phyloP scores from a whole-genome alignment of 2,113 vertebrate genomes.

The Lipotes vexillifer region DNA sequence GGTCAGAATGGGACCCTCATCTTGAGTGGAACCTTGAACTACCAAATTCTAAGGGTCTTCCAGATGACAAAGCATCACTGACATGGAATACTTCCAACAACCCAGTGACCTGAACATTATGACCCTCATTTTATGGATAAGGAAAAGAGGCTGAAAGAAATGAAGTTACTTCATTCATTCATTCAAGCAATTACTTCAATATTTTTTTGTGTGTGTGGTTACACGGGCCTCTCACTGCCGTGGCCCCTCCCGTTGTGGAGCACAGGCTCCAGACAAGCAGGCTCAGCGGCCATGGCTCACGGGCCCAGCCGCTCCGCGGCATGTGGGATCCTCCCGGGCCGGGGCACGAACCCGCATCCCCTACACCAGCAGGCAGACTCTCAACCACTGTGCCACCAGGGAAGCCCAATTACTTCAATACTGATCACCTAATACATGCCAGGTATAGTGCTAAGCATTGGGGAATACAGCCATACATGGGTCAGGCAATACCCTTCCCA shows the following conservation, averaged over 20 bases:
- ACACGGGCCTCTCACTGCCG: too few relatives aligned
- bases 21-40: background rate
- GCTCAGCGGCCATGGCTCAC: too few relatives aligned
- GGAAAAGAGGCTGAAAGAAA: background rate
- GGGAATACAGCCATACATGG: background rate
- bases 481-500: background rate
- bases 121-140: background rate
- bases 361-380: too few relatives aligned
- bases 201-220: too few relatives aligned
- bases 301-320: too few relatives aligned
- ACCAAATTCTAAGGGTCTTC: background rate
- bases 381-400: too few relatives aligned
- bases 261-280: too few relatives aligned
- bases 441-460: background rate
- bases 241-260: too few relatives aligned
- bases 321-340: too few relatives aligned
- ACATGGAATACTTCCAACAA: background rate
- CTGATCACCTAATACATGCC: background rate
- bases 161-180: background rate
- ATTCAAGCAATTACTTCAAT: background rate
- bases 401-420: background rate
- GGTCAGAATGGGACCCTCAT: background rate
- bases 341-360: too few relatives aligned
- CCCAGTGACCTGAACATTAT: background rate
- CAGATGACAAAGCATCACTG: background rate